Base-by-base conservation (phyloP, 1,140 invertebrate genomes). In the silkworm (Bombyx mori) region DNA sequence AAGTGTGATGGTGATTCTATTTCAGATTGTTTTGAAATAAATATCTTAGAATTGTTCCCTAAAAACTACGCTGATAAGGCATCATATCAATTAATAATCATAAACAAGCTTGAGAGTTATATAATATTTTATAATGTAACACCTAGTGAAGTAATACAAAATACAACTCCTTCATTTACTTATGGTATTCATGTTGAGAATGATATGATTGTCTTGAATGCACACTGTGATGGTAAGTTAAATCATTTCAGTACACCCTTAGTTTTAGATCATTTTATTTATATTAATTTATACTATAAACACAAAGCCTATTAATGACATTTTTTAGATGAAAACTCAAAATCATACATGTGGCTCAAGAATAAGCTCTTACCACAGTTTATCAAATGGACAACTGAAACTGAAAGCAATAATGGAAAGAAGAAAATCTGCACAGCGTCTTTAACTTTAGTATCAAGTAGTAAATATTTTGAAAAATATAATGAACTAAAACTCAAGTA, bases 401-500 rank as follows among this genome's bases (percentile, higher is more conserved):
- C 58, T 49, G 52, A 77, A 72, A 50, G 62, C 76, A 58, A 66
- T 65, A 18, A 50, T 58, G 9, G 66, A 61, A 53, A 71, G 65
- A 61, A 62, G 35, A 53, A 58, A 49, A 48, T 79, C 50, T 66
- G 88, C n/a, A 76, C 77, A 50, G 82, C 89, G 52, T 96, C 95
- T 2, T 80, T 97, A 26, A 88, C 87, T 53, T 87, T 96, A 42
- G 77, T 98, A 0, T 82, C 91, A 10, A 69, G 90, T 43, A 92
- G 94, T 55, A 88, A 91, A 57, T 98, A 98, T 80, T 91, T 90
- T 71, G 61, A 76, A 44, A 85, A 93, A 42, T 97, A 97, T 80
- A 91, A 92, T 67, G 60, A 90, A 22, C 78, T 98, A 8, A 98
- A 98, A 81, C 66, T 88, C 1, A 96, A 94, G 78, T 96, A 98